phyloP scores from a whole-genome alignment of 2,888 invertebrate species.

The Andrena flavipes region DNA sequence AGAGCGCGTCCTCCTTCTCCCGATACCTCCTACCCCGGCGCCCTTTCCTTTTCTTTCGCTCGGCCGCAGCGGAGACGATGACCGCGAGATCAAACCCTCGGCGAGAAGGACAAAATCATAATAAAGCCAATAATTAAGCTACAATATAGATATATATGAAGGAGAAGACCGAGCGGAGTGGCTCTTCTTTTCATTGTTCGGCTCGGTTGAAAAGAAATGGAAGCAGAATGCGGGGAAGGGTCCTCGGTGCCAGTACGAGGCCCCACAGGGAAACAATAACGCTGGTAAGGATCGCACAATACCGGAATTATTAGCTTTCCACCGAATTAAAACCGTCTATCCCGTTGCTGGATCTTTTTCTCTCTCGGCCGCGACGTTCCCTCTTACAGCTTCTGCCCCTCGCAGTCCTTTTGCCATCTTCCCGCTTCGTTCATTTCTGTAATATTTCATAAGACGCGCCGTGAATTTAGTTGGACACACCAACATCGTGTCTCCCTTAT shows the following conservation, averaged over 20 bases:
- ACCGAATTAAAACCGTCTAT: slow-evolving; percentile 80
- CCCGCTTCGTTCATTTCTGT: slow-evolving; percentile 25
- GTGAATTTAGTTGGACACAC: neutral
- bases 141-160: slow-evolving; percentile 58
- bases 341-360: slow-evolving; percentile 66
- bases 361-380: slow-evolving; percentile 44
- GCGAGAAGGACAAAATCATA: slow-evolving; percentile 80
- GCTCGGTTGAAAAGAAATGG: slow-evolving; percentile 76
- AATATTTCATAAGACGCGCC: slow-evolving; percentile 6
- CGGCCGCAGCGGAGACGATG: slow-evolving; percentile 31
- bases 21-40: slow-evolving; percentile 13
- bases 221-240: slow-evolving; percentile 57
- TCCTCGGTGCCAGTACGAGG: slow-evolving; percentile 68
- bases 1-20: slow-evolving; percentile 41
- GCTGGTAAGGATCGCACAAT: slow-evolving; percentile 79
- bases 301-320: slow-evolving; percentile 83
- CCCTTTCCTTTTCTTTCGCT: slow-evolving; percentile 7
- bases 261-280: slow-evolving; percentile 82
- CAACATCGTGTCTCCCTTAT: neutral
- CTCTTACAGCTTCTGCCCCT: slow-evolving; percentile 11
- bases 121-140: slow-evolving; percentile 83
- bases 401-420: slow-evolving; percentile 14
- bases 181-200: slow-evolving; percentile 79
- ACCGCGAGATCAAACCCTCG: slow-evolving; percentile 63
- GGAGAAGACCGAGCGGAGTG: slow-evolving; percentile 67